Conservation (phyloP, 2,888 invertebrate genomes). For the Conops quadrifasciatus region DNA sequence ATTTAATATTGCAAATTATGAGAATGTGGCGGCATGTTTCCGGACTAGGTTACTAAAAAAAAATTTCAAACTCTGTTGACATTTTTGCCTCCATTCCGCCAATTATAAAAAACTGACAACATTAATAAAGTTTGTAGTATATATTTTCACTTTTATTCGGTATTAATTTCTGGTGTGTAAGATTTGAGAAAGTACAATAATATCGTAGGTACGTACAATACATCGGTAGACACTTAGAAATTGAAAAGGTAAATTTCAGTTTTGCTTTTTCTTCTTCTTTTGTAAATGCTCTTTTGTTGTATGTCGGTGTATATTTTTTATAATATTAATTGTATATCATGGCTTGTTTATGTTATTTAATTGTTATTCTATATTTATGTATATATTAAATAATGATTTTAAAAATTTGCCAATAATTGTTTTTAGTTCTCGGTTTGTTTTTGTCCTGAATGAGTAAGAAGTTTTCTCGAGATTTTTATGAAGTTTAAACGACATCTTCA, state of each 20-base stretch:
- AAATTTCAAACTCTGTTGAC: no score
- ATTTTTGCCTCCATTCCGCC: no score
- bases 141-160: no score
- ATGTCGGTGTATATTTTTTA: constrained; percentile 22
- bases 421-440: no score
- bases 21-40: no score
- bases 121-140: no score
- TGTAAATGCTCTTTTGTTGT: constrained; percentile 1
- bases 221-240: constrained; percentile 56
- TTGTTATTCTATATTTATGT: constrained; percentile 28
- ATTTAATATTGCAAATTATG: no score
- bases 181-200: constrained; percentile 1
- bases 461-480: no score
- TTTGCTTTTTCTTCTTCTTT: background rate
- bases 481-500: no score
- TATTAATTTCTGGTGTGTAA: constrained; percentile 8
- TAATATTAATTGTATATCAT: constrained; percentile 30
- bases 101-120: background rate
- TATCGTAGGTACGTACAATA: constrained; percentile 30
- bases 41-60: no score
- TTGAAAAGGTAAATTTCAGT: constrained; percentile 51
- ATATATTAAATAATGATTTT: background rate
- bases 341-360: constrained; percentile 22
- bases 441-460: no score
- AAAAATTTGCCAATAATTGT: no score